phyloP scores from a whole-genome alignment of 2,113 vertebrate species.

The Datnioides undecimradiatus region DNA sequence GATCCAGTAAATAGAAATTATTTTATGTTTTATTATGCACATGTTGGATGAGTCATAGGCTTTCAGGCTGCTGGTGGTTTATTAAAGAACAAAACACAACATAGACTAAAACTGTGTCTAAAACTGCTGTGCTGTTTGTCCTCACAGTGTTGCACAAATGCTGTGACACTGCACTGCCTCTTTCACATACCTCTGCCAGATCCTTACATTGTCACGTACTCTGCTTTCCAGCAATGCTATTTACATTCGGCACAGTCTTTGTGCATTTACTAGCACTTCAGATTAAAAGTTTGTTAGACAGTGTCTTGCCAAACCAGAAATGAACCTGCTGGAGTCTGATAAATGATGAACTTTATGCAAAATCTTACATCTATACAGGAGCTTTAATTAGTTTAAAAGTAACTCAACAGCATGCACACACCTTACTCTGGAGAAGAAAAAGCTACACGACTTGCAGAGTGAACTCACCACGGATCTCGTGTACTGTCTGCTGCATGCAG shows the following conservation, averaged over 20 bases:
- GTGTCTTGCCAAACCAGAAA: background rate
- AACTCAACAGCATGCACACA: background rate
- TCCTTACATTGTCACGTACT: background rate
- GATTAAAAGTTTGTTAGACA: background rate
- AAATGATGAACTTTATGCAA: background rate
- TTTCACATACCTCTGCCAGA: background rate
- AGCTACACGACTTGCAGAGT: background rate
- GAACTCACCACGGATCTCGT: constrained; percentile 41
- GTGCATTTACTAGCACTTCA: background rate
- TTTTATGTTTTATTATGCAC: too few species aligned
- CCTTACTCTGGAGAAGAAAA: background rate
- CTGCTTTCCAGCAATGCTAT: background rate
- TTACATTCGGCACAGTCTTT: background rate
- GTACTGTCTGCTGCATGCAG: background rate
- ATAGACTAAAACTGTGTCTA: background rate
- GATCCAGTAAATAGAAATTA: too few species aligned
- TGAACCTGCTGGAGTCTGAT: too few species aligned
- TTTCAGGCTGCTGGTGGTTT: too few species aligned
- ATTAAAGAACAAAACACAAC: background rate
- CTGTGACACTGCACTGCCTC: background rate
- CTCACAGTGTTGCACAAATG: background rate
- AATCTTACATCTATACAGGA: background rate
- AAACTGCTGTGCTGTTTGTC: background rate
- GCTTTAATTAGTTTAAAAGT: background rate
- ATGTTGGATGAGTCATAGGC: background rate